These are phyloP conservation scores for Margaritifera margaritifera DNA, from an alignment of 2,888 invertebrate species.

Conservation along the genomic window DNA sequence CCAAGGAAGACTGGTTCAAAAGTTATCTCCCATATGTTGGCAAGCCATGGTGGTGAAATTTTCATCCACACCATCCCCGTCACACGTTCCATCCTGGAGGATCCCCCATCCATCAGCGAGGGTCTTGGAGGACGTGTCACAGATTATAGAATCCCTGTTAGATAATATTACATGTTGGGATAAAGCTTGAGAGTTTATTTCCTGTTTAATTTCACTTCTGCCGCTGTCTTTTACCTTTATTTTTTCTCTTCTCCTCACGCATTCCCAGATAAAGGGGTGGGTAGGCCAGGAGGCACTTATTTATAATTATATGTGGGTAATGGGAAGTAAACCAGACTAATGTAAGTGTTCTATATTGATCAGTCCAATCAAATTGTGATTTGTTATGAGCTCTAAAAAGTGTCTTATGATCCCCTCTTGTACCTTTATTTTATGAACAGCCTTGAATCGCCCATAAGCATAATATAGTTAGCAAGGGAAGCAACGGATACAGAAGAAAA, in stretches of 20 bases:
- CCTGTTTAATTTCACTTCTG: neutral
- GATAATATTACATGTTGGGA: constrained; percentile 13
- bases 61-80: constrained; percentile 94
- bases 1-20: constrained; percentile 81
- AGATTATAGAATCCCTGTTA: constrained; percentile 84
- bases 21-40: constrained; percentile 92
- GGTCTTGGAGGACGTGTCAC: constrained; percentile 94
- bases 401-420: too few species aligned
- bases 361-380: too few species aligned
- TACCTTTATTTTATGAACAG: too few species aligned
- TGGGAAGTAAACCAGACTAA: too few species aligned
- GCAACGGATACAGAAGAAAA: neutral
- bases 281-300: too few species aligned
- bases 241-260: neutral
- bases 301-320: too few species aligned
- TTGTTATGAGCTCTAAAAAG: too few species aligned
- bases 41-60: constrained; percentile 95
- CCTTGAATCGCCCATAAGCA: too few species aligned
- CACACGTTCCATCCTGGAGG: constrained; percentile 88
- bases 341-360: too few species aligned
- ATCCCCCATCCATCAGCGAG: constrained; percentile 95
- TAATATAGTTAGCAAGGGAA: neutral
- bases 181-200: neutral
- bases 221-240: constrained; percentile 5
- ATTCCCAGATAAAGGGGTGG: neutral